Evolutionary conservation across 2,797 vertebrate genomes (phyloP), one percentile per base, ranked within the genome.

Genomic region (Gymnopithys bicolor): DNA sequence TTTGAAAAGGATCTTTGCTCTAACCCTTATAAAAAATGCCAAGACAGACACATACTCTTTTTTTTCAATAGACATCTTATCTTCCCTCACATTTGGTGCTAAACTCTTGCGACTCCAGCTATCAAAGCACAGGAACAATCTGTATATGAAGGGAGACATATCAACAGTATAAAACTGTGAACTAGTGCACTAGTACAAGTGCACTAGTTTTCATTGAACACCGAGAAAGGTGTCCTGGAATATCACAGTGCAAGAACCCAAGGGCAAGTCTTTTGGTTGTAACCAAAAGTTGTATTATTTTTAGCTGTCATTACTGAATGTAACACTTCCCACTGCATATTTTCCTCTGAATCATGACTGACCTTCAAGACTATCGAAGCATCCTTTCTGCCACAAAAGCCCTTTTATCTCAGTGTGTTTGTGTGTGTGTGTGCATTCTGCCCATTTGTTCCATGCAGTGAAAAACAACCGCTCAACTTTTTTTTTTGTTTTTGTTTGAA

Each of bases 331-430:
- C 63, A 85, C 32, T 84, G 59, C 77, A 66, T 58, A 55, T 69
- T 95, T 97, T 93, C 46, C 45, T 91, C 90, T 91, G 93, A 75
- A 74, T 96, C 64, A 84, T 76, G 46, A 81, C 45, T 96, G 95
- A 97, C 92, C 88, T 96, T 95, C 87, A 59, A 93, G 96, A 75
- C 90, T 84, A 90, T 97, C 0, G 7, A 76, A 2, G 52, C 33
- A 79, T 58, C 49, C 71, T 96, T 91, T 96, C 89, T 93, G 41
- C 91, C 84, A 97, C 89, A 96, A 97, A 97, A 96, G 74, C 41
- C 5, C 82, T 89, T 95, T 93, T 95, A 85, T 80, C 49, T 92
- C 35, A 25, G 13, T 22, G 45, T 84, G 73, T 82, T 19, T 84
- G 23, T 55, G 77, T 83, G 33, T 95, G 48, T 70, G 16, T 53